These are phyloP conservation scores for Amphiprion percula DNA, from an alignment of 2,113 vertebrate genomes.

Conservation along the genomic window DNA sequence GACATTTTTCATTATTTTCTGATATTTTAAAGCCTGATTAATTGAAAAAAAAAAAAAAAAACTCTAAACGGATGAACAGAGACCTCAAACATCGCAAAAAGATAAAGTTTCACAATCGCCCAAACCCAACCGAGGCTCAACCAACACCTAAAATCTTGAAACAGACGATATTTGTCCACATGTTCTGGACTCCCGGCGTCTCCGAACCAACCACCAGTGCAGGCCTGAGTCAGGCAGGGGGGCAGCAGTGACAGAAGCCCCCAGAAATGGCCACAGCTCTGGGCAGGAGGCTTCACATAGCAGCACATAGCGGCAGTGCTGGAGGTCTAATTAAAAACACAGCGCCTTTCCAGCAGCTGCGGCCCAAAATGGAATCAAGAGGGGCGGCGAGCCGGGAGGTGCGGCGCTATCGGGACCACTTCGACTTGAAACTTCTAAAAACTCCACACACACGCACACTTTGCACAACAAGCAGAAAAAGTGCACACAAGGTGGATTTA, in stretches of 20 bases:
- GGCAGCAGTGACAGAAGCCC: constrained; percentile 31
- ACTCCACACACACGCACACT: constrained; percentile 6
- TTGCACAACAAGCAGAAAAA: constrained; percentile 24
- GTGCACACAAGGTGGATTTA: constrained; percentile 14
- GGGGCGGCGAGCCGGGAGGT: constrained; percentile 18
- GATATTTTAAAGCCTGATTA: too few relatives aligned
- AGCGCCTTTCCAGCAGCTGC: constrained; percentile 82
- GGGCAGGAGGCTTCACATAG: constrained; percentile 52
- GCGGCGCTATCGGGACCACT: constrained; percentile 7
- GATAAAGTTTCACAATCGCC: too few relatives aligned
- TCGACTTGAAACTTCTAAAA: constrained; percentile 17
- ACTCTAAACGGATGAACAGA: too few relatives aligned
- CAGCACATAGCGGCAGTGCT: constrained; percentile 64
- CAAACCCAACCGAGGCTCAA: not conserved
- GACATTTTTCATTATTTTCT: too few relatives aligned
- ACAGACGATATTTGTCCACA: not conserved
- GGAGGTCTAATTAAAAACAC: constrained; percentile 87
- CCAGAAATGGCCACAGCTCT: constrained; percentile 56
- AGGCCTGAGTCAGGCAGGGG: constrained; percentile 24
- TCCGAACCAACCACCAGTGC: not conserved
- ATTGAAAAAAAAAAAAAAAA: too few relatives aligned
- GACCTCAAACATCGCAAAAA: too few relatives aligned
- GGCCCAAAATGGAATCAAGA: constrained; percentile 84
- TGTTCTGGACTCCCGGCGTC: not conserved
- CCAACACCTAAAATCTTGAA: not conserved